Evolutionary conservation across 2,888 invertebrate genomes (phyloP).

Genomic region (Trissolcus brochymenae): DNA sequence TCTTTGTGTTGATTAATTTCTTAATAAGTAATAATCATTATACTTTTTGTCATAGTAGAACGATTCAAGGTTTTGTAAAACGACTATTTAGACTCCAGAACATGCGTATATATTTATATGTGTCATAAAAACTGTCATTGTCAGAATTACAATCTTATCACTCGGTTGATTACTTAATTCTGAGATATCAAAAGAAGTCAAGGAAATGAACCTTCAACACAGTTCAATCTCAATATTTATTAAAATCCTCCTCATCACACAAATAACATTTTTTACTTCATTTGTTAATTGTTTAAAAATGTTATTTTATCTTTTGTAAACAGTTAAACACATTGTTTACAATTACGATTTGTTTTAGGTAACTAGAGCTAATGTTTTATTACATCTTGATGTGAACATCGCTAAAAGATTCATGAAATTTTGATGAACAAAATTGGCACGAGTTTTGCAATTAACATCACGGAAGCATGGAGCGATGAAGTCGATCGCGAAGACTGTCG

Average conservation of each 20-base stretch:
- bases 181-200: slow-evolving; percentile 42
- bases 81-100: slow-evolving; percentile 12
- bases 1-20: neutral
- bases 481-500: slow-evolving; percentile 1
- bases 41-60: neutral
- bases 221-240: no score
- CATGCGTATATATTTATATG: slow-evolving; percentile 18
- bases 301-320: neutral
- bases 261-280: no score
- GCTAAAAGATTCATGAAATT: neutral
- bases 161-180: slow-evolving; percentile 31
- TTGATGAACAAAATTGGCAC: neutral
- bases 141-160: slow-evolving; percentile 38
- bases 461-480: neutral
- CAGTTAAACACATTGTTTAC: neutral
- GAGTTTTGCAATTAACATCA: slow-evolving; percentile 8
- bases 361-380: neutral
- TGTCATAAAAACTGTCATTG: slow-evolving; percentile 24
- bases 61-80: slow-evolving; percentile 20
- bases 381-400: neutral
- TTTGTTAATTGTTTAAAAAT: no score
- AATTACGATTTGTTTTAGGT: neutral
- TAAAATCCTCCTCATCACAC: no score
- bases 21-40: neutral
- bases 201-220: slow-evolving; percentile 20